Conservation (phyloP, 2,888 invertebrate species). For the Tribolium freemani region DNA sequence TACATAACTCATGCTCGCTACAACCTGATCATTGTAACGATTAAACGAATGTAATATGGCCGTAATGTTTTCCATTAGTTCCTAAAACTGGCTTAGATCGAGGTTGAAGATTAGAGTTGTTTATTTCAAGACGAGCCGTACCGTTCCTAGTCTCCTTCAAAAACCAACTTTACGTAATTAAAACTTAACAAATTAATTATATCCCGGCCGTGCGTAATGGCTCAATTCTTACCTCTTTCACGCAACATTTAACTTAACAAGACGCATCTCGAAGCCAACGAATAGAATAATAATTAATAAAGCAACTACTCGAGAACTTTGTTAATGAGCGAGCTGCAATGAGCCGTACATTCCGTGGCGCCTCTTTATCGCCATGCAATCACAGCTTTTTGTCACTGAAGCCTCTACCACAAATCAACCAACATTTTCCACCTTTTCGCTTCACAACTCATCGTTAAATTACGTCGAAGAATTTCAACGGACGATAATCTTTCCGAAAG, state of each 20-base stretch:
- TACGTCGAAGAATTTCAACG: slow-evolving; percentile 35
- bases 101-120: slow-evolving; percentile 46
- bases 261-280: slow-evolving; percentile 36
- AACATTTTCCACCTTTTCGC: slow-evolving; percentile 6
- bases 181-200: slow-evolving; percentile 45
- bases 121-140: slow-evolving; percentile 30
- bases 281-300: slow-evolving; percentile 51
- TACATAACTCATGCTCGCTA: slow-evolving; percentile 43
- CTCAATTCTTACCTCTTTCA: slow-evolving; percentile 50
- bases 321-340: slow-evolving; percentile 46
- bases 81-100: slow-evolving; percentile 48
- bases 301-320: slow-evolving; percentile 43
- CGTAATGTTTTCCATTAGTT: slow-evolving; percentile 51
- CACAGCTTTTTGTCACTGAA: slow-evolving; percentile 34
- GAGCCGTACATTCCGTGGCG: slow-evolving; percentile 43
- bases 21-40: slow-evolving; percentile 50
- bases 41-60: slow-evolving; percentile 50
- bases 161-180: not conserved
- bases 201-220: slow-evolving; percentile 42
- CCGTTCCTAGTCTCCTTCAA: not conserved
- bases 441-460: slow-evolving; percentile 27
- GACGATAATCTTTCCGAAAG: not conserved
- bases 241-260: slow-evolving; percentile 50
- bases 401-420: slow-evolving; percentile 21
- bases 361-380: slow-evolving; percentile 45